Conservation (phyloP, 1,140 invertebrate genomes). For the Xylocopa sonorina region DNA sequence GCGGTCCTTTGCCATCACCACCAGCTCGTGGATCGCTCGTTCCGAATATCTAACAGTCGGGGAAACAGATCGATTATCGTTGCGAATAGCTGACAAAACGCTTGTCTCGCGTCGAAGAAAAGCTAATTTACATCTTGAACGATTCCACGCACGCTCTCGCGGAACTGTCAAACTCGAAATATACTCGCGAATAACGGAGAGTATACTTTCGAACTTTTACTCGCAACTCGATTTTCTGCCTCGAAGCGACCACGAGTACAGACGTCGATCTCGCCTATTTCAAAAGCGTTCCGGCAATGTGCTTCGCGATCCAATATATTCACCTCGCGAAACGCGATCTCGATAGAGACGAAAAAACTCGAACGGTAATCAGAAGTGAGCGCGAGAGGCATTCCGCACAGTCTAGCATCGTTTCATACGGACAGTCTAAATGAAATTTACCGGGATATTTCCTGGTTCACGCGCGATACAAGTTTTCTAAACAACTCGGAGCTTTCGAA, state of each 20-base stretch:
- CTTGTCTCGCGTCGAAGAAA: too few relatives aligned
- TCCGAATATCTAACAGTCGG: conserved; percentile 85
- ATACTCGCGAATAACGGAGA: neutral
- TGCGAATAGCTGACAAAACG: too few relatives aligned
- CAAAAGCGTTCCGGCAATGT: neutral
- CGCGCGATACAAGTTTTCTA: too few relatives aligned
- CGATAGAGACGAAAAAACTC: neutral
- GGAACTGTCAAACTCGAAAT: neutral
- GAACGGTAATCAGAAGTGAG: neutral
- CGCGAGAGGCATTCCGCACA: neutral
- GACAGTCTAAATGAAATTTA: neutral
- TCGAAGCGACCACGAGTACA: neutral
- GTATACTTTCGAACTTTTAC: neutral
- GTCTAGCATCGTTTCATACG: neutral
- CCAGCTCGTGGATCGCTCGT: conserved; percentile 87
- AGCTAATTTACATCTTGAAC: too few relatives aligned
- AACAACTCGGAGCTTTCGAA: too few relatives aligned
- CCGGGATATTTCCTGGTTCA: too few relatives aligned
- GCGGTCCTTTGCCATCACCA: conserved; percentile 92
- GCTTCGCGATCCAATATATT: neutral
- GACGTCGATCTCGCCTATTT: neutral
- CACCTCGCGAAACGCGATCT: neutral
- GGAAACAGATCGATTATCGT: neutral
- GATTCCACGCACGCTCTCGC: too few relatives aligned
- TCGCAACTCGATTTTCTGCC: neutral